Evolutionary conservation across 2,888 invertebrate species (phyloP).

Genomic region (Dryadula phaetusa): DNA sequence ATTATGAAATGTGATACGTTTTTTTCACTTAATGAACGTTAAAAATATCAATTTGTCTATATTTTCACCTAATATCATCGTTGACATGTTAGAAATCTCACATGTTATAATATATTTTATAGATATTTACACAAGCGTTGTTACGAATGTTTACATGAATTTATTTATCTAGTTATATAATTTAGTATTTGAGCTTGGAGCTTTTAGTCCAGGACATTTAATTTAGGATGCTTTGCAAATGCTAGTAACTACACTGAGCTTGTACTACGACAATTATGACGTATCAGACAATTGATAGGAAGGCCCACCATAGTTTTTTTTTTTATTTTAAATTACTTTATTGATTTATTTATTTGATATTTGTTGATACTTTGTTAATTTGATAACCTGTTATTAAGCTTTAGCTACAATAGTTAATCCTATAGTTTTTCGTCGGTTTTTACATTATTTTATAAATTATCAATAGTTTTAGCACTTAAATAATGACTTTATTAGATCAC

Average conservation of each 20-base stretch:
- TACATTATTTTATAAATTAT: too few relatives aligned
- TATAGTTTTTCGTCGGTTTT: too few relatives aligned
- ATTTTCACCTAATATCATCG: constrained; percentile 13
- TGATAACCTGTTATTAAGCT: too few relatives aligned
- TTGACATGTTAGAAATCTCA: constrained; percentile 10
- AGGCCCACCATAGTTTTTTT: too few relatives aligned
- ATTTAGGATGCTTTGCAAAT: background rate
- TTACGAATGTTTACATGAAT: background rate
- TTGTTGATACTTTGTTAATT: too few relatives aligned
- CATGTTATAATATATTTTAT: constrained; percentile 13
- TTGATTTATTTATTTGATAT: too few relatives aligned
- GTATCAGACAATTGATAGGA: too few relatives aligned
- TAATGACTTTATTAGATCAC: too few relatives aligned
- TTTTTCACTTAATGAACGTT: constrained; percentile 2
- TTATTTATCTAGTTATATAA: background rate
- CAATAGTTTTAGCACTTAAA: too few relatives aligned
- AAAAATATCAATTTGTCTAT: constrained; percentile 13
- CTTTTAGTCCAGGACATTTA: background rate
- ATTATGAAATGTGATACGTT: constrained; percentile 17
- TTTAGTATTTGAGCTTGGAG: background rate
- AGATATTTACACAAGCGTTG: background rate
- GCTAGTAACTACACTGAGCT: background rate
- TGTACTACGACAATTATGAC: too few relatives aligned
- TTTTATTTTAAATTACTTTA: too few relatives aligned
- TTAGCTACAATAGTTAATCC: too few relatives aligned